Evolutionary conservation across 2,888 invertebrate species (phyloP).

Genomic region (Drosophila melanosoma): DNA sequence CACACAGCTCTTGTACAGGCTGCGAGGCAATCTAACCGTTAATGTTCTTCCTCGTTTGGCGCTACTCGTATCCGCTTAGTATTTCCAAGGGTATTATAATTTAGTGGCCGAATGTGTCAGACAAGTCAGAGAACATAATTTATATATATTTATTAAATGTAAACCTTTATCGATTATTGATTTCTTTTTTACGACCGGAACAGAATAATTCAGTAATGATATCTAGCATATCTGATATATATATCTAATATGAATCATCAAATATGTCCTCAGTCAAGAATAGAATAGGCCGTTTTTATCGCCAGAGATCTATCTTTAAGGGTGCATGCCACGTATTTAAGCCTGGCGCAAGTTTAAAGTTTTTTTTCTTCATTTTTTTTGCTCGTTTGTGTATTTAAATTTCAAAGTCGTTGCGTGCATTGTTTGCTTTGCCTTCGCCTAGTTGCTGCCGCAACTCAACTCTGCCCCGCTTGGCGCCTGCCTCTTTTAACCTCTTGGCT

Average conservation of each 20-base stretch:
- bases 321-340: neutral
- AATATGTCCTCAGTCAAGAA: neutral
- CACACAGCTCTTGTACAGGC: conserved; percentile 7
- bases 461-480: neutral
- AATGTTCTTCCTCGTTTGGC: conserved; percentile 40
- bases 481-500: conserved; percentile 1
- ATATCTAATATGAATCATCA: neutral
- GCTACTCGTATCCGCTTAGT: neutral
- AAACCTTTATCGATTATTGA: neutral
- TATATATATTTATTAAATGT: neutral
- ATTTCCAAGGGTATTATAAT: neutral
- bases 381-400: conserved; percentile 30
- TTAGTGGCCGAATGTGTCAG: neutral
- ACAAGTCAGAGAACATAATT: neutral
- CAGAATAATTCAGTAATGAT: neutral
- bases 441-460: neutral
- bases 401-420: conserved; percentile 18
- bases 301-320: neutral
- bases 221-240: neutral
- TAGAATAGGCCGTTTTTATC: neutral
- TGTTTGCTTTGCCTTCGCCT: conserved; percentile 39
- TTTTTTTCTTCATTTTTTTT: neutral
- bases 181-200: neutral
- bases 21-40: conserved; percentile 48
- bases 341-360: neutral